Base-by-base conservation (phyloP, 2,113 vertebrate species). In the Phainopepla nitens region DNA sequence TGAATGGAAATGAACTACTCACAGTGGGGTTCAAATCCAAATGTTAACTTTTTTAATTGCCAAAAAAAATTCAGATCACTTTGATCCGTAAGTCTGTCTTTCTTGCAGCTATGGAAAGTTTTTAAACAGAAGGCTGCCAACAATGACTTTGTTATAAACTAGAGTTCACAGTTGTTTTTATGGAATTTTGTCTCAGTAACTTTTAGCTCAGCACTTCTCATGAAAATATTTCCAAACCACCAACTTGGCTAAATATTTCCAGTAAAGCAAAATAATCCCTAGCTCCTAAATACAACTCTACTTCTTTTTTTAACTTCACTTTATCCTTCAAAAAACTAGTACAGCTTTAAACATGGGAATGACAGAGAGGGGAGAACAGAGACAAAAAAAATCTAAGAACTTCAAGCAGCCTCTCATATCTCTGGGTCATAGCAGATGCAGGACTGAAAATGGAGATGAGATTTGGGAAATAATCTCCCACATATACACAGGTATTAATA, bases 181-280 rank as follows among this genome's bases (percentile, higher is more conserved):
- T 94, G 95, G 96, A 95, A 97, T 97, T 97, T 96, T 88, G 78
- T 97, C 85, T 92, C 70, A 91, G 87, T 93, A 96, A 96, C 93
- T 98, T 97, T 96, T 61, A 96, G 89, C 86, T 94, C 41, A 96
- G 41, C 71, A 93, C 91, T 96, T 97, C 95, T 97, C 94, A 96
- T 78, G 93, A 93, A 98, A 98, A 85, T 88, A 94, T 89, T 97
- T 97, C 95, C 96, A 97, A 97, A 89, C 75, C 89, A 93, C 73
- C 82, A 91, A 94, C 86, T 95, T 94, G 73, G 91, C 80, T 94
- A 96, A 95, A 82, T 94, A 97, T 79, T 96, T 96, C 95, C 96
- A 95, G 95, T 93, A 91, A 89, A 94, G 56, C 57, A 94, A 96
- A 96, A 90, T 76, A 95, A 78, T 80, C 64, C 70, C 68, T 41